Percentiles rank a stretch among this genome's conserved stretches.
Evolutionary conservation across 64 coral and sea anemone species (phyloP).

Genomic region (Stylophora pistillata): DNA sequence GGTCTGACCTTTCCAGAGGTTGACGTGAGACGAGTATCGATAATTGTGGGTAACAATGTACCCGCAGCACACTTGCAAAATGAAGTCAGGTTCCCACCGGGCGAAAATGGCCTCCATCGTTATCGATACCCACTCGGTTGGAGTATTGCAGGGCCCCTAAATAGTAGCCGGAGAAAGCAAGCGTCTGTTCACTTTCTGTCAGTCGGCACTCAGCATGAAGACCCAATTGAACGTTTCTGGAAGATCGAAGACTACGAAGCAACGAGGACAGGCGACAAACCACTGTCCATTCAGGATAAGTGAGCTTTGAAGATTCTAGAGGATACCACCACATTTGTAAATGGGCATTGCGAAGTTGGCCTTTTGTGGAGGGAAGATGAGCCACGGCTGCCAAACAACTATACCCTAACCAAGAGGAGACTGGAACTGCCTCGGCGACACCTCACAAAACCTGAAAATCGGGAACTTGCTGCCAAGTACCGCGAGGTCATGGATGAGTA

Average conservation of each 20-base stretch:
- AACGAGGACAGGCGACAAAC: too few relatives aligned
- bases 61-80: too few relatives aligned
- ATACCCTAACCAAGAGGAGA: conserved; percentile 14
- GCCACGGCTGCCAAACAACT: conserved; percentile 32
- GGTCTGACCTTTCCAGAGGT: too few relatives aligned
- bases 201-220: conserved; percentile 15
- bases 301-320: conserved; percentile 50
- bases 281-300: conserved; percentile 50
- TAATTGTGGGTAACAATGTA: too few relatives aligned
- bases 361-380: conserved; percentile 43
- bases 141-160: conserved; percentile 29
- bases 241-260: too few relatives aligned
- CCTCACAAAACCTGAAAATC: conserved; percentile 26
- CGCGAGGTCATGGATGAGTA: neutral
- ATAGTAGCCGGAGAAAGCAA: neutral
- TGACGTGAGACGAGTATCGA: too few relatives aligned
- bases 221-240: conserved; percentile 1
- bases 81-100: conserved; percentile 30
- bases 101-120: conserved; percentile 17
- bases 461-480: too few relatives aligned
- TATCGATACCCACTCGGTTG: conserved; percentile 47
- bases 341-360: conserved; percentile 58
- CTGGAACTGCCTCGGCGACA: conserved; percentile 7
- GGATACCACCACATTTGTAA: conserved; percentile 41
- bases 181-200: conserved; percentile 8